Base-by-base conservation (phyloP, 1,140 invertebrate genomes). In the Saccostrea echinata region DNA sequence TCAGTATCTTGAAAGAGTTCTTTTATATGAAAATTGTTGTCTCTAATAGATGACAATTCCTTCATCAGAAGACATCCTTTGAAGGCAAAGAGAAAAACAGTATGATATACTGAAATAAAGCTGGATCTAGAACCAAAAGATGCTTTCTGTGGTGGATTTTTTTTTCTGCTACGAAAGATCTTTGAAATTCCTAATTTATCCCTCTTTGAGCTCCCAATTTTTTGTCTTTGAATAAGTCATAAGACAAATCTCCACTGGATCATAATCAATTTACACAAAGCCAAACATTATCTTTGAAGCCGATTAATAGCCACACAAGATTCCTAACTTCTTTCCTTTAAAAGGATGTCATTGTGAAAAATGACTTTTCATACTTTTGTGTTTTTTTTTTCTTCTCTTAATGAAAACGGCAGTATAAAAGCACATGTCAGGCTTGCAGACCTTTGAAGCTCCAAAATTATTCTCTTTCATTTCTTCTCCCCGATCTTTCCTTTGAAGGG, bases 181-280 rank as follows among this genome's bases (percentile, higher is more conserved):
- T 76, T 76, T 76, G 24, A 76, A 76, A 76, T 76, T 33, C 68
- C 30, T 76, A 76, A 76, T 76, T 76, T 30, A 76, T 76, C 81
- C 6, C 35, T 83, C 81, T 52, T 52, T 83, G 51, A 83, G 81
- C 18, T 83, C 21, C 18, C 51, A 1, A 27, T 30, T 83, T 83
- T 53, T 52, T 83, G 35, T 52, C 35, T 83, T 53, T 83, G 81
- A 83, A 83, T 83, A 83, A 52, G 81, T 83, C 35, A 83, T 83
- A 53, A n/a, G n/a, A 83, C 81, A 53, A 84, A 33, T 84, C 53
- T 84, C 83, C n/a, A 33, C 57, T 61, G 53, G 52, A 33, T 53
- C 83, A 61, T 84, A 84, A 57, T 84, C 83, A 84, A 84, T 84
- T 84, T 84, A 84, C 83, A 84, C 83, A 84, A 84, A 84, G 83